phyloP scores from a whole-genome alignment of 2,113 vertebrate genomes.

The Sisor rabdophorus region DNA sequence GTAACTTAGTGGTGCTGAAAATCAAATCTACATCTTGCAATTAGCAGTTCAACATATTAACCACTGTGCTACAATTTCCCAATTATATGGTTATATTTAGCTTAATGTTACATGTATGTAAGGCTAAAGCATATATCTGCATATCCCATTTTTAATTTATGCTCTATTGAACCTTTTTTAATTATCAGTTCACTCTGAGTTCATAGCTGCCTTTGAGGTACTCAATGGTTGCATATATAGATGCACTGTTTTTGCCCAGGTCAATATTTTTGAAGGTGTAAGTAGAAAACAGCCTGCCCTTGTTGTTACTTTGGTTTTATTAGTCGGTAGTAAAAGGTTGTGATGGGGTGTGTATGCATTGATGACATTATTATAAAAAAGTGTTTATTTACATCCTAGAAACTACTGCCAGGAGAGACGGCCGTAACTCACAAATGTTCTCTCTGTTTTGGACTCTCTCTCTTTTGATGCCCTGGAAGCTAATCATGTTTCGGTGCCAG shows the following conservation, averaged over 20 bases:
- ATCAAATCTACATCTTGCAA: too few relatives aligned
- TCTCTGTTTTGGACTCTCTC: background rate
- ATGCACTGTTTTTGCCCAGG: background rate
- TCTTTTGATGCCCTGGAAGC: slow-evolving; percentile 32
- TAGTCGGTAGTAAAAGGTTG: slow-evolving; percentile 44
- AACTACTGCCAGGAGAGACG: slow-evolving; percentile 41
- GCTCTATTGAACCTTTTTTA: background rate
- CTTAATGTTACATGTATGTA: too few relatives aligned
- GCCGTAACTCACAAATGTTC: slow-evolving; percentile 27
- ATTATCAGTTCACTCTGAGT: background rate
- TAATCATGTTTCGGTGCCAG: slow-evolving; percentile 52
- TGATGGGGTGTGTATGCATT: slow-evolving; percentile 38
- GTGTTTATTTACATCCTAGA: slow-evolving; percentile 56
- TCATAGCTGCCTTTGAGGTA: background rate
- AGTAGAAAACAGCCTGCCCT: slow-evolving; percentile 23
- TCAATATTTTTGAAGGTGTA: slow-evolving; percentile 4
- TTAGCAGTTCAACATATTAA: too few relatives aligned
- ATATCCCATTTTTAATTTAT: background rate
- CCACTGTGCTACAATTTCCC: too few relatives aligned
- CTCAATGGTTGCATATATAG: background rate
- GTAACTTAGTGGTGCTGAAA: too few relatives aligned
- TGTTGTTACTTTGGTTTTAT: slow-evolving; percentile 31
- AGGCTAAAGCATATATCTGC: background rate
- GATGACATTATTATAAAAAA: slow-evolving; percentile 43
- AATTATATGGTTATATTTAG: too few relatives aligned